phyloP scores from a whole-genome alignment of 1,140 invertebrate genomes.

The Drosophila watanabei region DNA sequence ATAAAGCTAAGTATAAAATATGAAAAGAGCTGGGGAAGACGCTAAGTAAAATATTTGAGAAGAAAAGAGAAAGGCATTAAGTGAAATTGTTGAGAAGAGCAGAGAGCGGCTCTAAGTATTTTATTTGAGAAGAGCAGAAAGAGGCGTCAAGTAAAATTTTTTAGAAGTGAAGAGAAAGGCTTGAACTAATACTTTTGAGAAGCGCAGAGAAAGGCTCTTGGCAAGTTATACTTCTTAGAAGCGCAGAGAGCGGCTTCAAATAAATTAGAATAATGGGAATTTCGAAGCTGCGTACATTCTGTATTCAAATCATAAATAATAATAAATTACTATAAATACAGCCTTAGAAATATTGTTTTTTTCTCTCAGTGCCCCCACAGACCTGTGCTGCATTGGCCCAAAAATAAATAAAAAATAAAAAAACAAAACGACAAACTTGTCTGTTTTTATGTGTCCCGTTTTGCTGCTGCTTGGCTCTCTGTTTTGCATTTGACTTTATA shows the following conservation, averaged over 20 bases:
- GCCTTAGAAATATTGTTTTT: background rate
- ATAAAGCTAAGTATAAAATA: no score
- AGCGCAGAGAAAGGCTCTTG: background rate
- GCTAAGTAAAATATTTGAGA: background rate
- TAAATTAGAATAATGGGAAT: background rate
- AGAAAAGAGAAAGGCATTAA: background rate
- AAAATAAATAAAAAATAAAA: background rate
- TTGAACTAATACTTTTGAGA: background rate
- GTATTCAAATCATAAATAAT: background rate
- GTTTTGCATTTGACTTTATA: constrained; percentile 15
- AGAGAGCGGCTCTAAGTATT: background rate
- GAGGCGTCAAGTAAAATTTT: background rate
- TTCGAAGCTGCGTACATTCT: background rate
- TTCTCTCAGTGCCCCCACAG: background rate
- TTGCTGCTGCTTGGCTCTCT: constrained; percentile 12
- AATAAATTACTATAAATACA: background rate
- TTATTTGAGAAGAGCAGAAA: background rate
- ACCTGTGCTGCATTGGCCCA: background rate
- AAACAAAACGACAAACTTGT: background rate
- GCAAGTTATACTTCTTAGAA: background rate
- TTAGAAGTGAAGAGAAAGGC: background rate
- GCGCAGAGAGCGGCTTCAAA: background rate
- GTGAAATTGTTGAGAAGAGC: background rate
- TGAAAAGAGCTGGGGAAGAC: no score
- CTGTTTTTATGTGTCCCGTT: constrained; percentile 6